Base-by-base conservation (phyloP, 2,113 vertebrate genomes). In the Baryphthengus martii region DNA sequence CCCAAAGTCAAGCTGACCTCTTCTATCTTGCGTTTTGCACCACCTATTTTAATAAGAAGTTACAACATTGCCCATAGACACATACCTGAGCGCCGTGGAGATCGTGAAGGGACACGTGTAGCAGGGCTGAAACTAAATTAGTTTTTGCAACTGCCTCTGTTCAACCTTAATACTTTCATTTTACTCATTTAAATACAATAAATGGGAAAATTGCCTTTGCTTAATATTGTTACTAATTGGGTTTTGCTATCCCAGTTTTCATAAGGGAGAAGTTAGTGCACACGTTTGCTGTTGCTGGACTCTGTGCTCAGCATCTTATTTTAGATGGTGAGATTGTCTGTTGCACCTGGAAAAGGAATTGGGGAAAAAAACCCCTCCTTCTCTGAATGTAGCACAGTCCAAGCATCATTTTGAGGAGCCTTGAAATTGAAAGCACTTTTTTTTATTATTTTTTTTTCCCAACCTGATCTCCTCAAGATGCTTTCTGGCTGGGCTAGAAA, bases 181-280 rank as follows among this genome's bases (percentile, higher is more conserved):
- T 95, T 84, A 40, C 44, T 94, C 31, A 65, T 92, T 92, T 96
- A 79, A 90, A 90, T 89, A 45, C 62, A 90, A 53, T 72, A 71
- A 89, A 85, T 78, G 50, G 21, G 49, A 86, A 89, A 77, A 81
- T 21, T 84, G 56, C 17, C 25, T 82, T 78, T 72, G 33, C 50
- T 78, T 89, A 85, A 87, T 96, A 66, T 7, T 87, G 68, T 81
- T 89, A 79, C 66, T 92, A 78, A 53, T 87, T 62, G 45, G n/a
- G 52, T 89, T 81, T 90, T 95, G 85, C 85, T 75, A 4, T 93
- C 89, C 47, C 37, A 39, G 33, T 63, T 80, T 94, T 78, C 59
- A 12, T 49, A 49, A 39, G 52, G 29, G 13, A 65, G 72, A 92
- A 77, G 29, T 55, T 67, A 37, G n/a, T 5, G 20, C 25, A 21